These are phyloP conservation scores for Chaenocephalus aceratus DNA, from an alignment of 2,113 vertebrate genomes.

Conservation along the genomic window DNA sequence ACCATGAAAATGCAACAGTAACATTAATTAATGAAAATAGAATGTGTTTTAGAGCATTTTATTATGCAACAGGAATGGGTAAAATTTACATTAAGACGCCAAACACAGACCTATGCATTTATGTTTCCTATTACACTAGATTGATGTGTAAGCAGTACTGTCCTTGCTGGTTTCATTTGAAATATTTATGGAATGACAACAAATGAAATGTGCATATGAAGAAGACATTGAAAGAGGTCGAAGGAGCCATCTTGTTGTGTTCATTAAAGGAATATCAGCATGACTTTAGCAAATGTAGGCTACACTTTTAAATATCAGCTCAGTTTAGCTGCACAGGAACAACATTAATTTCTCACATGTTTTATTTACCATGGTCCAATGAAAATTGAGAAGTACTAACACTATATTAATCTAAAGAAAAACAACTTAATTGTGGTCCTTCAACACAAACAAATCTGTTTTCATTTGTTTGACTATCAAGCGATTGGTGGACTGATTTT, in stretches of 20 bases:
- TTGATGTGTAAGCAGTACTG: background rate
- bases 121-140: background rate
- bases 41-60: background rate
- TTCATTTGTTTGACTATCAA: background rate
- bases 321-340: slow-evolving; percentile 3
- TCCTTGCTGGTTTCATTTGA: slow-evolving; percentile 3
- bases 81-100: background rate
- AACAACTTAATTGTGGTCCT: background rate
- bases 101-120: background rate
- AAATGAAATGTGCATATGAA: background rate
- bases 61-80: slow-evolving; percentile 9
- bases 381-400: background rate
- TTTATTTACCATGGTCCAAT: background rate
- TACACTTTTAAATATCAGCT: slow-evolving; percentile 1
- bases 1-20: slow-evolving; percentile 1
- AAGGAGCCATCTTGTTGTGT: background rate
- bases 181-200: slow-evolving; percentile 30
- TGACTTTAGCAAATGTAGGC: slow-evolving; percentile 27
- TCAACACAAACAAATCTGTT: background rate
- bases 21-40: slow-evolving; percentile 1
- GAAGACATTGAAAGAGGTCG: background rate
- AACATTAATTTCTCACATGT: background rate
- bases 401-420: background rate
- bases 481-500: background rate
- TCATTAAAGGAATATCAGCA: background rate